phyloP scores from a whole-genome alignment of 2,113 vertebrate genomes.

The Labeo rohita region DNA sequence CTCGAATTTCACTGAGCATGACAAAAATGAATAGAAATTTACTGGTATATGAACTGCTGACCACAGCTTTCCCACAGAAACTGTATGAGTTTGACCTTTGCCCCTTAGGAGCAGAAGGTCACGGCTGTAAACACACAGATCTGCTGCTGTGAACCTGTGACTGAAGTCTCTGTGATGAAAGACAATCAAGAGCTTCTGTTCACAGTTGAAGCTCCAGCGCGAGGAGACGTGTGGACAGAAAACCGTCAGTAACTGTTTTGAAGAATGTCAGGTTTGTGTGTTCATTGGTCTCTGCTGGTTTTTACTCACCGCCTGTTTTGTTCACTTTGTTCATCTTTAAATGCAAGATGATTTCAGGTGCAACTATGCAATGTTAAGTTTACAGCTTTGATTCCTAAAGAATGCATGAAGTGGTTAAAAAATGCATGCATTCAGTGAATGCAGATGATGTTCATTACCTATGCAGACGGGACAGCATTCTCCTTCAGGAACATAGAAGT shows the following conservation, averaged over 20 bases:
- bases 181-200: background rate
- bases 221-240: background rate
- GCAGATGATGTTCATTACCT: slow-evolving; percentile 63
- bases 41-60: background rate
- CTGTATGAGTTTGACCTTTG: slow-evolving; percentile 16
- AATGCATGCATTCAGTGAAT: no score
- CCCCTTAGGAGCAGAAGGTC: slow-evolving; percentile 5
- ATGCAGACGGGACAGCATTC: slow-evolving; percentile 83
- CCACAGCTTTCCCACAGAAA: background rate
- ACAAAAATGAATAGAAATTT: background rate
- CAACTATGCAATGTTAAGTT: background rate
- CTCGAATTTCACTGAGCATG: background rate
- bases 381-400: background rate
- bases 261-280: background rate
- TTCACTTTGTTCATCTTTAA: background rate
- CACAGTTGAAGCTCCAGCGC: background rate
- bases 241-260: background rate
- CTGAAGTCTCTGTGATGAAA: background rate
- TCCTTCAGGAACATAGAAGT: slow-evolving; percentile 81
- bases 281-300: background rate
- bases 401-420: no score
- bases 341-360: background rate
- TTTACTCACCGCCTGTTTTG: background rate
- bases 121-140: background rate
- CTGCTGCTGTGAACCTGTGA: background rate